phyloP scores from a whole-genome alignment of 2,113 vertebrate genomes.

The Ranitomeya imitator region DNA sequence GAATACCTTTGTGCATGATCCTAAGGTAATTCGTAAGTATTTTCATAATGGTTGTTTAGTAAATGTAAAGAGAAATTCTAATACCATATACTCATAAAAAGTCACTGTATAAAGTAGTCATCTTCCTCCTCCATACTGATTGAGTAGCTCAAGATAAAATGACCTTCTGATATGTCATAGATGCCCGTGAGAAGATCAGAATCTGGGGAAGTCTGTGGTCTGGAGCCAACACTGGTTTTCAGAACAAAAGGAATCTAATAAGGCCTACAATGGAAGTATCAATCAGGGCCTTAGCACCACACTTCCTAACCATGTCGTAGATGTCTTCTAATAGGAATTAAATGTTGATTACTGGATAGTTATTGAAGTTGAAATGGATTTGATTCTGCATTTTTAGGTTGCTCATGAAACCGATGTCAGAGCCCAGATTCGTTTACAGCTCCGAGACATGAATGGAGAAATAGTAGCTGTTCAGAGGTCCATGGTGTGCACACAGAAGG shows the following conservation, averaged over 20 bases:
- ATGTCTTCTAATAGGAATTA: not conserved
- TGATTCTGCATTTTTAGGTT: constrained; percentile 71
- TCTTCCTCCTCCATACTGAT: not conserved
- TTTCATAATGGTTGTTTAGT: not conserved
- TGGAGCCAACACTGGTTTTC: not conserved
- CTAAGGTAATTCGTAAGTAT: constrained; percentile 78
- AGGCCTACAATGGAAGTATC: not conserved
- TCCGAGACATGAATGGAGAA: constrained; percentile 87
- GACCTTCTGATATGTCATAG: too few species aligned
- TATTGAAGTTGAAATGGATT: not conserved
- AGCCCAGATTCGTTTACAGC: constrained; percentile 92
- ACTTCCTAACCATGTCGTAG: not conserved
- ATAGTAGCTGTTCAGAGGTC: constrained; percentile 85
- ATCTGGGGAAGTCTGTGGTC: too few species aligned
- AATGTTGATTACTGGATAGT: not conserved
- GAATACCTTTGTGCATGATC: constrained; percentile 94
- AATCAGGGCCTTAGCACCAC: not conserved
- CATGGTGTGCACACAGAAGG: constrained; percentile 92
- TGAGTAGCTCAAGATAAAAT: not conserved
- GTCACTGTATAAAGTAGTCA: not conserved
- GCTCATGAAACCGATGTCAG: constrained; percentile 94
- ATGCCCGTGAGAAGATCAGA: too few species aligned
- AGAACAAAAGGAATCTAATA: not conserved
- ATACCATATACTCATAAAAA: not conserved
- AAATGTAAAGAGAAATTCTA: not conserved